phyloP scores from a whole-genome alignment of 2,797 vertebrate genomes.

The Macropodus opercularis region DNA sequence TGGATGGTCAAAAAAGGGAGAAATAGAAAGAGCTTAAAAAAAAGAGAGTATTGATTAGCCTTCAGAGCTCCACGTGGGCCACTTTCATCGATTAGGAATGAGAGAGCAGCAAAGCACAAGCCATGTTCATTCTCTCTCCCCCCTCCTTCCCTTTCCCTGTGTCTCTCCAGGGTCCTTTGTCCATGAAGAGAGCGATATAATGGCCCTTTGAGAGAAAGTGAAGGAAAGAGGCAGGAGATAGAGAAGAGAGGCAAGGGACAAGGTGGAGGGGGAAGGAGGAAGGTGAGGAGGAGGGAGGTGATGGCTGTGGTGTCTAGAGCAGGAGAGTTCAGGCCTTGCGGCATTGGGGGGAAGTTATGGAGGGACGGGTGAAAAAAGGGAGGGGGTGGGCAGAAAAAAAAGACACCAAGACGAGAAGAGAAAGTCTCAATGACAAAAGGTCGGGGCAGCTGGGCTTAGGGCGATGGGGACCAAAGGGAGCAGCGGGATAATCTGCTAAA shows the following conservation, averaged over 20 bases:
- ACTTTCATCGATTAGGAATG: slow-evolving; percentile 82
- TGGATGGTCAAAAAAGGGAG: slow-evolving; percentile 68
- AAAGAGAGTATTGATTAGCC: slow-evolving; percentile 85
- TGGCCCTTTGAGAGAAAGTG: slow-evolving; percentile 80
- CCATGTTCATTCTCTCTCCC: slow-evolving; percentile 62
- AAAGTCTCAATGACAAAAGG: slow-evolving; percentile 90
- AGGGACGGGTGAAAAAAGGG: slow-evolving; percentile 51
- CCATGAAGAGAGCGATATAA: slow-evolving; percentile 83
- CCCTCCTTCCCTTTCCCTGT: slow-evolving; percentile 53
- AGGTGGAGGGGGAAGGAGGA: slow-evolving; percentile 54
- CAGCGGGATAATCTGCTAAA: slow-evolving; percentile 92
- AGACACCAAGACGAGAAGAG: slow-evolving; percentile 79
- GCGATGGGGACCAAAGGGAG: slow-evolving; percentile 85
- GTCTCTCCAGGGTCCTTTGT: slow-evolving; percentile 82
- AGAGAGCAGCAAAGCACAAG: slow-evolving; percentile 74
- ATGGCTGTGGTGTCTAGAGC: slow-evolving; percentile 68
- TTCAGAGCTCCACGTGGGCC: slow-evolving; percentile 84
- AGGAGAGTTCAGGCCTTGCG: slow-evolving; percentile 68
- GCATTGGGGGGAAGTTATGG: slow-evolving; percentile 55
- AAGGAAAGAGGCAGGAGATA: slow-evolving; percentile 69
- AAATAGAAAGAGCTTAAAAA: slow-evolving; percentile 26
- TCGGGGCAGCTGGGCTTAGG: slow-evolving; percentile 88
- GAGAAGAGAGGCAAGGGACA: slow-evolving; percentile 59
- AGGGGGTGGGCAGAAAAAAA: slow-evolving; percentile 25
- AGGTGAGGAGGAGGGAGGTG: slow-evolving; percentile 39